Percentiles rank a stretch among this genome's conserved stretches.
phyloP scores from a whole-genome alignment of 1,140 invertebrate genomes.

The Cherax destructor region DNA sequence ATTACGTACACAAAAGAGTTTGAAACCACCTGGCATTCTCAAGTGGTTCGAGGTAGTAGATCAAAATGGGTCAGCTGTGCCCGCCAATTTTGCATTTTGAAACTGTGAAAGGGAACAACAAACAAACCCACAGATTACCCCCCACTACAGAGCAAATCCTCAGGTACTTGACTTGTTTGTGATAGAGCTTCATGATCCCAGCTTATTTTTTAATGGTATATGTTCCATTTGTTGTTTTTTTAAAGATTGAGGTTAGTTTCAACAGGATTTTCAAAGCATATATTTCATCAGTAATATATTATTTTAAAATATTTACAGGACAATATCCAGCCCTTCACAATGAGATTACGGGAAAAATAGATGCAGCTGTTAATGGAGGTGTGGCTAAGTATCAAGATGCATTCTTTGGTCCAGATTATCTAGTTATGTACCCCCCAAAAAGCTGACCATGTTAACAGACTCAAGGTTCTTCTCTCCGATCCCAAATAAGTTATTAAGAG shows the following conservation, averaged over 20 bases:
- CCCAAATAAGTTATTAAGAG: constrained; percentile 79
- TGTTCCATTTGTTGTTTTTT: no score
- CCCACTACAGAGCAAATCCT: constrained; percentile 86
- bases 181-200: background rate
- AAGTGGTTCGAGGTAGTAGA: constrained; percentile 95
- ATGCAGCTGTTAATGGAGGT: constrained; percentile 97
- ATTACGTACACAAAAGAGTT: constrained; percentile 88
- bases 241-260: no score
- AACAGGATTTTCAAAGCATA: no score
- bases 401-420: constrained; percentile 90
- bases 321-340: constrained; percentile 93
- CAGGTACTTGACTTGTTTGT: constrained; percentile 44
- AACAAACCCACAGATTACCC: constrained; percentile 86
- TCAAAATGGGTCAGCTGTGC: constrained; percentile 86
- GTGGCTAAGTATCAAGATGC: constrained; percentile 95
- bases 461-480: constrained; percentile 86
- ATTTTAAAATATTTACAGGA: constrained; percentile 73
- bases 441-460: constrained; percentile 83
- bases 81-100: constrained; percentile 96
- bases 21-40: constrained; percentile 92
- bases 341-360: constrained; percentile 93
- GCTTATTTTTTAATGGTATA: background rate
- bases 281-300: constrained; percentile 70
- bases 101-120: constrained; percentile 91
- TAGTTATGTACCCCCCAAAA: constrained; percentile 83